Base-by-base conservation (phyloP, 2,888 invertebrate genomes). In the Hymenopus coronatus region DNA sequence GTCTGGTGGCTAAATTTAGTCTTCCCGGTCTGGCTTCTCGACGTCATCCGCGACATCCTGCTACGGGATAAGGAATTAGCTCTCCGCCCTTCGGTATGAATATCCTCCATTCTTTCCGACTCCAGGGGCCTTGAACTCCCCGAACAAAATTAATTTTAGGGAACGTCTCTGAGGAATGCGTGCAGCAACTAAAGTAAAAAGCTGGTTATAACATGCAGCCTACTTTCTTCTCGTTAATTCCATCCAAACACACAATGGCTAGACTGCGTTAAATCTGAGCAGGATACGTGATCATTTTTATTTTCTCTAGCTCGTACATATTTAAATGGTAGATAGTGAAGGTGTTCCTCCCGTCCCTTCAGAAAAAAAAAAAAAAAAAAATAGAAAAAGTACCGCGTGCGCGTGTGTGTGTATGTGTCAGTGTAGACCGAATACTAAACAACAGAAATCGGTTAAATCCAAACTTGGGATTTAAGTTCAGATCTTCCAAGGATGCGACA, bases 11-110 rank as follows among this genome's bases (percentile, higher is more conserved):
- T 86, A 86, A 86, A 86, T 86, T 28, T 86, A 86, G 86, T 70
- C 54, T 70, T 70, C 54, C 54, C 54, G 54, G 54, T 70, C 54
- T 70, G 54, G 54, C 54, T 70, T 70, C 20, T 70, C 54, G 54
- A 70, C 54, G 33, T 28, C 85, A 85, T 85, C 12, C 33, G 46
- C 46, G 85, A 54, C 27, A 85, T 85, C 85, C 85, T 85, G 46
- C 85, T 46, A 46, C 33, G 84, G 84, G 84, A 30, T 84, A 84
- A 84, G 28, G 84, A 84, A 84, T 84, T 84, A 84, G n/a, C 84
- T 70, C 54, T 70, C 54, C 54, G 54, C 54, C 54, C 54, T 70
- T 70, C 54, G 15, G 54, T 25, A 70, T 70, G 54, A 70, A 70
- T 70, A 70, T 70, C 54, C 54, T 70, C 54, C 54, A 70, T 70